phyloP scores from a whole-genome alignment of 2,888 invertebrate genomes.

The Cryptosula pallasiana region DNA sequence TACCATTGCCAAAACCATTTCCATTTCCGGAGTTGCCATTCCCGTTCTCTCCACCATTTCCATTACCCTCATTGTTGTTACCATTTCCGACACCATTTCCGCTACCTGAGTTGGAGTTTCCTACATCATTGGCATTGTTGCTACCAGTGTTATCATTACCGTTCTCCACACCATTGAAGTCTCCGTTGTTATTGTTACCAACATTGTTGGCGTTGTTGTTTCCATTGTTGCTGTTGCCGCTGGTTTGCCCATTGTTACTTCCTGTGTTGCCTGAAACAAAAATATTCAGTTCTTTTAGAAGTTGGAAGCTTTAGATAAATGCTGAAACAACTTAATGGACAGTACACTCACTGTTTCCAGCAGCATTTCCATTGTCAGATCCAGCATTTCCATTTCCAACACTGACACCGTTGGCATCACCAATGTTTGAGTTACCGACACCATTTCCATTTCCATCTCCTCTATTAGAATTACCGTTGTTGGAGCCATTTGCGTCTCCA shows the following conservation, averaged over 20 bases:
- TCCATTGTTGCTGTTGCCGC: conserved; percentile 7
- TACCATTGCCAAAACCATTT: background rate
- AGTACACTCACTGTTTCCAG: conserved; percentile 4
- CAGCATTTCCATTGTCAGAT: conserved; percentile 19
- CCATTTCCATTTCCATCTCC: conserved; percentile 7
- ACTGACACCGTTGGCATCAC: background rate
- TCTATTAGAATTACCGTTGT: background rate
- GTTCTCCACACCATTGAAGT: background rate
- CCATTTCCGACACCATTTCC: conserved; percentile 14
- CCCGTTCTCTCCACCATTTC: conserved; percentile 4
- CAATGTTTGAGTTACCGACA: conserved; percentile 1
- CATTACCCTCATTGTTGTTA: background rate
- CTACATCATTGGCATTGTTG: conserved; percentile 9
- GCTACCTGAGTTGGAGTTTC: conserved; percentile 6
- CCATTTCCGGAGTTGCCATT: background rate
- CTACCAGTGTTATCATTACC: background rate
- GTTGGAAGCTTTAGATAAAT: too few species aligned
- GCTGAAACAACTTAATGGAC: too few species aligned
- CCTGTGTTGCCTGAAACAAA: background rate
- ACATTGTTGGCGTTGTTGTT: background rate
- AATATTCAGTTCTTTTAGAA: background rate
- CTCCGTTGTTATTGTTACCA: background rate
- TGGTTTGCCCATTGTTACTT: background rate
- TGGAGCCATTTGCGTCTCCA: conserved; percentile 14
- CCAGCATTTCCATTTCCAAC: conserved; percentile 16